Evolutionary conservation across 2,797 vertebrate genomes (phyloP).

Genomic region (Pantherophis vulpinus): DNA sequence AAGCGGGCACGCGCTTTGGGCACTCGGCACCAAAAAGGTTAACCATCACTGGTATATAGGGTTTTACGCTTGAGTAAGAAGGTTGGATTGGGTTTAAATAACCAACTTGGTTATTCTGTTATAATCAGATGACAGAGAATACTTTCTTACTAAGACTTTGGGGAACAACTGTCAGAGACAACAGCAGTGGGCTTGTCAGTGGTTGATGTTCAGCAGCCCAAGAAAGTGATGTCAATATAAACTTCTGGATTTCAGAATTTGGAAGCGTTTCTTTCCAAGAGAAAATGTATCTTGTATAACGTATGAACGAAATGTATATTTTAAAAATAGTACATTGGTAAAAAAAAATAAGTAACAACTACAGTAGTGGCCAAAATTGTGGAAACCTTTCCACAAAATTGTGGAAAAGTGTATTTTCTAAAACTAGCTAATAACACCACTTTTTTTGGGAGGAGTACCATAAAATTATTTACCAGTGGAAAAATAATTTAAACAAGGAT

Average conservation of each 20-base stretch:
- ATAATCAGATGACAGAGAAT: background rate
- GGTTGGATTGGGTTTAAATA: background rate
- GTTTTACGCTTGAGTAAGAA: too few species aligned
- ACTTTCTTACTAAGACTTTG: background rate
- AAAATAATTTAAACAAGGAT: too few species aligned
- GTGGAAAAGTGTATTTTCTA: too few species aligned
- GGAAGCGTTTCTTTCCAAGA: background rate
- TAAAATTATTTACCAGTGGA: too few species aligned
- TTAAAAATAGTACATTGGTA: background rate
- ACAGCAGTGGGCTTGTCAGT: background rate
- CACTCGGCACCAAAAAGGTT: too few species aligned
- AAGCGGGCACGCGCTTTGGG: too few species aligned
- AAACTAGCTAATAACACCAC: too few species aligned
- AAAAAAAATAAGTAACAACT: background rate
- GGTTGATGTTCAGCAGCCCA: background rate
- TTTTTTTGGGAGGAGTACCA: too few species aligned
- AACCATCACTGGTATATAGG: background rate
- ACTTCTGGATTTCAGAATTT: background rate
- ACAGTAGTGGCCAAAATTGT: too few species aligned
- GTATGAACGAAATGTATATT: background rate
- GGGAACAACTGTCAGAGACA: background rate
- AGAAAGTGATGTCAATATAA: background rate
- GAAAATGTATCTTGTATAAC: background rate
- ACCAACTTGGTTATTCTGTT: background rate
- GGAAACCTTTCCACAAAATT: too few species aligned